Evolutionary conservation across 2,888 invertebrate genomes (phyloP), one percentile per base, ranked within the genome.

Genomic region (Boloria selene): DNA sequence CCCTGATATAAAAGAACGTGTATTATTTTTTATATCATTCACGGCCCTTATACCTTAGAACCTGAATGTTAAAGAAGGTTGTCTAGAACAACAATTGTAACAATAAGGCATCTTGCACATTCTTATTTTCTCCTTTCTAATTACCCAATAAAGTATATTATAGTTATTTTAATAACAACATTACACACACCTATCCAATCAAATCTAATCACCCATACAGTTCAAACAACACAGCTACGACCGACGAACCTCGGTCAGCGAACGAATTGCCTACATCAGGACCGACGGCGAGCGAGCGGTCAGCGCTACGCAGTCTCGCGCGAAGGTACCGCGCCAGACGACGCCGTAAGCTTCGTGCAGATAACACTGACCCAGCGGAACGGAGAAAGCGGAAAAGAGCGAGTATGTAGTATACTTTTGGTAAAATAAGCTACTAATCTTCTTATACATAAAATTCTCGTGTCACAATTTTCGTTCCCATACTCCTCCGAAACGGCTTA

Each of bases 281-380:
- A 71, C 95, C 95, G 75, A 93, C 94, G 50, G 95, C 95, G 52
- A 86, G 88, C 73, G 88, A 90, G 76, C 79, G 89, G 45, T 90
- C 91, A 5, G 94, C 96, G 64, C 86, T 96, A 77, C 94, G 95
- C 79, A 95, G 95, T 81, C 94, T 96, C 74, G 95, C 95, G 58
- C 94, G 95, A 72, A 94, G 94, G 67, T 96, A 96, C 83, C 85
- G 93, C 53, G 93, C 91, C 65, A 79, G 89, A 68, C 80, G 88
- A 64, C 86, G 92, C 67, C 88, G 92, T 75, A 90, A 91, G 81
- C 80, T 87, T 69, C 86, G 89, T 44, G 88, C 82, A 13, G 86
- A 89, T 68, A 90, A 86, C 77, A 81, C 84, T 49, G 84, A 88
- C 75, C 90, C 88, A 44, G 92, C 89, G 66, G 88, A 90, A 76